Percentiles rank a stretch among this genome's conserved stretches.
Evolutionary conservation across 2,888 invertebrate genomes (phyloP).

Genomic region (Cistogaster globosa): DNA sequence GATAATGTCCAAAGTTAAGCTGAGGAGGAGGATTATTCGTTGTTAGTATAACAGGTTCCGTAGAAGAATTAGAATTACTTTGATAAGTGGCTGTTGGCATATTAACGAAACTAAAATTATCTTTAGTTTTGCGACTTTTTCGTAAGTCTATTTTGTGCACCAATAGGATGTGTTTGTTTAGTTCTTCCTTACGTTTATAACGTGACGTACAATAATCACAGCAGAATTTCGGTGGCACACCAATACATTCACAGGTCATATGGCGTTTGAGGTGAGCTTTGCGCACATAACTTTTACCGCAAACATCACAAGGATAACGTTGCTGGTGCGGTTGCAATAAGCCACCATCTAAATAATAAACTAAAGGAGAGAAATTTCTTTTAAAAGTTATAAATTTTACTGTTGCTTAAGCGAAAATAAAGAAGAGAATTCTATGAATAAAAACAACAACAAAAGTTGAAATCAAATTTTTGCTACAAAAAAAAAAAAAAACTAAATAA

Average conservation of each 20-base stretch:
- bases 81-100: constrained; percentile 10
- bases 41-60: neutral
- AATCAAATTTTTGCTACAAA: neutral
- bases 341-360: constrained; percentile 12
- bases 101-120: constrained; percentile 21
- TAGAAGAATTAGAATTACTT: constrained; percentile 9
- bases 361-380: constrained; percentile 18
- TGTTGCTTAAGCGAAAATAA: neutral
- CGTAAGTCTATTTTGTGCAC: constrained; percentile 42
- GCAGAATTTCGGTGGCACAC: constrained; percentile 74
- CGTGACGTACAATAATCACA: constrained; percentile 76
- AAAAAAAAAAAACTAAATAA: no score
- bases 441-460: constrained; percentile 1
- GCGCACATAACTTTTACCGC: constrained; percentile 78
- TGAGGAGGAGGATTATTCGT: neutral
- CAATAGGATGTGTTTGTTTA: constrained; percentile 74
- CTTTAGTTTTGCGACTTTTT: neutral
- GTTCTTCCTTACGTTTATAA: constrained; percentile 77
- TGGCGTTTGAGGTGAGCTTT: constrained; percentile 78
- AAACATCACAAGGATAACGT: constrained; percentile 76
- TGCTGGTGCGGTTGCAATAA: constrained; percentile 69
- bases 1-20: neutral
- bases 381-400: neutral
- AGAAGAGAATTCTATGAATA: constrained; percentile 31
- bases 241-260: constrained; percentile 77